Conservation (phyloP, 2,888 invertebrate genomes). For the Rotaria magnacalcarata region DNA sequence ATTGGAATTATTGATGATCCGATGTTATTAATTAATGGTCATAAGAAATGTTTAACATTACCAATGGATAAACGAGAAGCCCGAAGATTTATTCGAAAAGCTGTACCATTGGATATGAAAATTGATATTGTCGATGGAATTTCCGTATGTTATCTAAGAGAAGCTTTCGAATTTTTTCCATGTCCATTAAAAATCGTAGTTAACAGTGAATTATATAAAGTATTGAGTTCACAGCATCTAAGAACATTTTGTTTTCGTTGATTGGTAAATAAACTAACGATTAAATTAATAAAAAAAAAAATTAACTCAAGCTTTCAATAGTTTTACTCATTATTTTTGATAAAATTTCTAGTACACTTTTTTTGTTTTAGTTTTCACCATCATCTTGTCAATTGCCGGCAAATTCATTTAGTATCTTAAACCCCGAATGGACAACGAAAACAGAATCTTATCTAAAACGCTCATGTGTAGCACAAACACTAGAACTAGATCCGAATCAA, state of each 20-base stretch:
- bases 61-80: neutral
- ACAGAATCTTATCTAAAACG: neutral
- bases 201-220: too few relatives aligned
- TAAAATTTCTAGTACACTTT: neutral
- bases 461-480: neutral
- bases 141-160: neutral
- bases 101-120: neutral
- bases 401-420: neutral
- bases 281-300: too few relatives aligned
- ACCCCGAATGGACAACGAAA: neutral
- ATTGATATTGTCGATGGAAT: constrained; percentile 14
- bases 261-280: too few relatives aligned
- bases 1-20: neutral
- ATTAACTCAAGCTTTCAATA: too few relatives aligned
- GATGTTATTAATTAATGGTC: neutral
- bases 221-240: too few relatives aligned
- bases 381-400: neutral
- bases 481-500: neutral
- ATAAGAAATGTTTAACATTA: neutral
- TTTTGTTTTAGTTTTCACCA: neutral
- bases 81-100: neutral
- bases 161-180: too few relatives aligned
- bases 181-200: too few relatives aligned
- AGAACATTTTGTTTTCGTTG: too few relatives aligned
- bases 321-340: too few relatives aligned